Evolutionary conservation across 1,140 invertebrate species (phyloP), one percentile per base, ranked within the genome.

Genomic region (Samia ricini): DNA sequence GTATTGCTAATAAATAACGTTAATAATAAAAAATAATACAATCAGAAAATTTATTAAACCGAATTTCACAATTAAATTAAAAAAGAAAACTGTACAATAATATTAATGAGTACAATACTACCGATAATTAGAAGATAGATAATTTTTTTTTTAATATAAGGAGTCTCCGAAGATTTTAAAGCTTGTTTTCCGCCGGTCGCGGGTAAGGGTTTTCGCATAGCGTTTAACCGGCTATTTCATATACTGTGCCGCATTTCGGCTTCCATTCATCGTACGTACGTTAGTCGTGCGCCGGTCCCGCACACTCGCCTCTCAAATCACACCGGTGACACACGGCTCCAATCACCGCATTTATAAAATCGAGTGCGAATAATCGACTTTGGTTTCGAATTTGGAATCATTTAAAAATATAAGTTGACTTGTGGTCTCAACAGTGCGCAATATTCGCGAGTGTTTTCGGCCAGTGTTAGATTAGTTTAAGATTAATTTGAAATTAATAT

Each of bases 171-270:
- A 66, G 71, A 76, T 78, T 81, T 77, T 71, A 77, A 55, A 74
- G 72, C 75, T 77, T 74, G 73, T 74, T 77, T 81, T 83, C 77
- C 78, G 70, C 69, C 12, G 76, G 72, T 72, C 54, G 70, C 82
- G 72, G 68, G 83, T 81, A 86, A 87, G 83, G 85, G 86, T 85
- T 89, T 89, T 89, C 83, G 87, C 87, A 80, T 86, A 84, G 77
- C 71, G 70, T 82, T 85, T 79, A 80, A 84, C 77, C 75, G 84
- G 80, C 83, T 89, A 89, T 89, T 89, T 89, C 77, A 89, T 84
- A 76, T 86, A 83, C 83, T 61, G 81, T 79, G 77, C 83, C 76
- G 80, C 85, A 81, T 82, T 87, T 87, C 69, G 83, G 87, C 76
- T 81, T 69, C 81, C 87, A 89, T 89, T 89, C 87, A 85, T 77